These are phyloP conservation scores for Helicoverpa zea DNA, from an alignment of 1,140 invertebrate species.

Conservation along the genomic window DNA sequence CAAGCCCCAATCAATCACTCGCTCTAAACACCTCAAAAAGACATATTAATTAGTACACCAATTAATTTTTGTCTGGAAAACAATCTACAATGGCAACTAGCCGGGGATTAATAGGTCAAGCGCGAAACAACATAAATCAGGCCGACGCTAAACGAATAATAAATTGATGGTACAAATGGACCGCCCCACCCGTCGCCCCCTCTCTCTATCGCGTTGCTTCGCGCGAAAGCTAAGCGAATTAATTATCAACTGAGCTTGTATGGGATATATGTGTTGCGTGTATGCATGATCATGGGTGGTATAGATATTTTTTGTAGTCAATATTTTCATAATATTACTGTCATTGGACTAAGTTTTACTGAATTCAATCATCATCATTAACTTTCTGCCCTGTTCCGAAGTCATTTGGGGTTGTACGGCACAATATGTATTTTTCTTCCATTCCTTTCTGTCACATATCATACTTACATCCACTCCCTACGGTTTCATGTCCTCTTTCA, in stretches of 20 bases:
- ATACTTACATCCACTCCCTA: too few relatives aligned
- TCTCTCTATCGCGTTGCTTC: conserved; percentile 10
- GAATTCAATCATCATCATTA: too few relatives aligned
- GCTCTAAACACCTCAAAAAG: background rate
- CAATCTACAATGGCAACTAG: conserved; percentile 45
- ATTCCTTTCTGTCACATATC: too few relatives aligned
- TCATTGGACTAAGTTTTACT: too few relatives aligned
- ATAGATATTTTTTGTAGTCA: background rate
- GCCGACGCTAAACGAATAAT: conserved; percentile 59
- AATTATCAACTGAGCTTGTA: conserved; percentile 51
- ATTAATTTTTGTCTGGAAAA: conserved; percentile 48
- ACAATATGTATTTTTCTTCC: too few relatives aligned
- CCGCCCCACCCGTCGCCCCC: conserved; percentile 5
- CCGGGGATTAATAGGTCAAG: conserved; percentile 58
- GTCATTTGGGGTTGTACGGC: too few relatives aligned
- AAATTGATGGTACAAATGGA: conserved; percentile 58
- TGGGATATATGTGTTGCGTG: conserved; percentile 13
- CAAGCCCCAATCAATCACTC: background rate
- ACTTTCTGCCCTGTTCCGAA: too few relatives aligned
- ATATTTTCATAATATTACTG: too few relatives aligned
- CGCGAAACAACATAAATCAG: conserved; percentile 52
- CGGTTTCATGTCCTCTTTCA: too few relatives aligned
- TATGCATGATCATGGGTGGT: background rate
- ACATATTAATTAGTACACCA: conserved; percentile 33
- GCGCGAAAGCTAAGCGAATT: conserved; percentile 58